Evolutionary conservation across 2,113 vertebrate genomes (phyloP).

Genomic region (Burhinus oedicnemus): DNA sequence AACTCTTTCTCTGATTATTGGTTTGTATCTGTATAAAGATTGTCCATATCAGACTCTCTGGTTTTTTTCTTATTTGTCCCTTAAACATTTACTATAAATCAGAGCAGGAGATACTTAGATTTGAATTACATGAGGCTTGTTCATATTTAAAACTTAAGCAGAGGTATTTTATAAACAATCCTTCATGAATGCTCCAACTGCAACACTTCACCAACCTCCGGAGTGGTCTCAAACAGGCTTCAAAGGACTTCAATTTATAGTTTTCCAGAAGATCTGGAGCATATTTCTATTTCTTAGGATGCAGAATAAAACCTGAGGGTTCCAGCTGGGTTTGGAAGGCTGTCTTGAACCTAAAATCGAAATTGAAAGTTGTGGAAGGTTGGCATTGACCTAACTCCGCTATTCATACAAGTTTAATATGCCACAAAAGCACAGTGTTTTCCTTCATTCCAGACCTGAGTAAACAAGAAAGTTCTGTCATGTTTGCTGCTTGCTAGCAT

Average conservation of each 20-base stretch:
- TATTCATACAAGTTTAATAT: not conserved
- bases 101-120: not conserved
- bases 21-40: not conserved
- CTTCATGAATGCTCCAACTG: conserved; percentile 19
- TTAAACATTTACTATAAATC: conserved; percentile 19
- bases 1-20: not conserved
- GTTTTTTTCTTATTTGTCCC: not conserved
- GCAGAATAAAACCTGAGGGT: not conserved
- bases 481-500: not conserved
- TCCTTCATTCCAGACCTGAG: not conserved
- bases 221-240: conserved; percentile 26
- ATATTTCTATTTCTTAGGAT: not conserved
- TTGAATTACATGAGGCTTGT: conserved; percentile 27
- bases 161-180: conserved; percentile 39
- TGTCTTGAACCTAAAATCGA: not conserved
- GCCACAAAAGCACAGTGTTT: not conserved
- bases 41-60: not conserved
- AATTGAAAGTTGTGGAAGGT: not conserved
- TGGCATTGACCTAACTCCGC: not conserved
- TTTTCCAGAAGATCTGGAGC: not conserved
- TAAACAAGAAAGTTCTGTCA: not conserved
- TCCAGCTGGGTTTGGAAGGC: not conserved
- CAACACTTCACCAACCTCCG: conserved; percentile 25
- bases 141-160: conserved; percentile 34
- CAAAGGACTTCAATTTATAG: conserved; percentile 7